phyloP scores from a whole-genome alignment of 2,113 vertebrate species.

The Arizona elegans region DNA sequence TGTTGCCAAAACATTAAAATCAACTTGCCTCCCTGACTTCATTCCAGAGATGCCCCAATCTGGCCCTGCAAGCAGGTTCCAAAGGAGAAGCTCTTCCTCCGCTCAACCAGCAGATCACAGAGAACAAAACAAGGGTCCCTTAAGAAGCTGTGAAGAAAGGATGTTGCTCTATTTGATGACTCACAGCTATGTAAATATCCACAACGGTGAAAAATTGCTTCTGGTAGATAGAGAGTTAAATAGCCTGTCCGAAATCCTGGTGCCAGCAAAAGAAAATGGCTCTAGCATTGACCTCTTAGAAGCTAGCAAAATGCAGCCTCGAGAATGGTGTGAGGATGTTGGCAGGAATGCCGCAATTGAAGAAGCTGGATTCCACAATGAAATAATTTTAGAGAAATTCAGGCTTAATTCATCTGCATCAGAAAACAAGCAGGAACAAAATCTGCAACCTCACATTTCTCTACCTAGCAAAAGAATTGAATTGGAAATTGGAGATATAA shows the following conservation, averaged over 20 bases:
- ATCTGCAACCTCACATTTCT: not conserved
- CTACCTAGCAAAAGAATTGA: conserved; percentile 40
- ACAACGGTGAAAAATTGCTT: conserved; percentile 81
- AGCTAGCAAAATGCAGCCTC: conserved; percentile 10
- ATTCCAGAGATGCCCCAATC: conserved; percentile 69
- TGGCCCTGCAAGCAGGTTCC: conserved; percentile 59
- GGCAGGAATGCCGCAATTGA: not conserved
- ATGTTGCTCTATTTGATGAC: conserved; percentile 82
- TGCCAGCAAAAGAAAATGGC: conserved; percentile 24
- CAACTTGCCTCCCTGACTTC: conserved; percentile 77
- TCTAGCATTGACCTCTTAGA: not conserved
- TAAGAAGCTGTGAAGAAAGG: conserved; percentile 50
- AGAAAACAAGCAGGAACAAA: conserved; percentile 17
- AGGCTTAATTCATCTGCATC: conserved; percentile 32
- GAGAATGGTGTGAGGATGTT: conserved; percentile 23
- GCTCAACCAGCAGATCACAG: not conserved
- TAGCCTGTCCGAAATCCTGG: conserved; percentile 41
- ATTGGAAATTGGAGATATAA: conserved; percentile 16
- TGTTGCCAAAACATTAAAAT: conserved; percentile 68
- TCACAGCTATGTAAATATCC: conserved; percentile 84
- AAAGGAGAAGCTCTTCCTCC: conserved; percentile 51
- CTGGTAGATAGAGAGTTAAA: conserved; percentile 75
- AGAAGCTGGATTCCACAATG: not conserved
- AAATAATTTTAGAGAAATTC: conserved; percentile 20
- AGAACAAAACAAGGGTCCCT: conserved; percentile 38